Base-by-base conservation (phyloP, 2,888 invertebrate genomes). In the Melitaea athalia region DNA sequence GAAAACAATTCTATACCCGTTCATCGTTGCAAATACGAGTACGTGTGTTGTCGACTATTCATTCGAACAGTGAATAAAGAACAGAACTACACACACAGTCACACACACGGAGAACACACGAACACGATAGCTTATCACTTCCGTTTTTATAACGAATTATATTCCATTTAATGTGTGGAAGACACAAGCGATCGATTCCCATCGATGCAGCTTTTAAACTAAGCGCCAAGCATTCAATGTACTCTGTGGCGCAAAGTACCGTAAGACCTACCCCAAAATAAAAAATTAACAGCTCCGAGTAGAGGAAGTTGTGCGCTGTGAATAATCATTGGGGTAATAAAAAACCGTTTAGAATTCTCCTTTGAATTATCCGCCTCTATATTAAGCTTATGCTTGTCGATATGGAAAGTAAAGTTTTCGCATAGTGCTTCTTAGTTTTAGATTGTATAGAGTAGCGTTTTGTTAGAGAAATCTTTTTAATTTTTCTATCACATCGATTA, bases 291-390 rank as follows among this genome's bases (percentile, higher is more conserved):
- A 43, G 31, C 53, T 42, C 49, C 62, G n/a, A 66, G 71, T 73
- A 76, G 75, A 76, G 76, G 76, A 76, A 62, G 76, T 73, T 64
- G 67, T 67, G 63, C 67, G 75, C 45, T 63, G 68, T 68, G 76
- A 74, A 76, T 75, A 71, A 70, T 72, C 72, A 71, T 72, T 50
- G 17, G 49, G 50, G 47, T 65, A 62, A 62, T 67, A 61, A 67
- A 68, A 64, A 66, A 65, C 67, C 53, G 67, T 53, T 63, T 64
- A 61, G 67, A 69, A 57, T 64, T 59, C 59, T 59, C 52, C 67
- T 73, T 70, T 69, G 69, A 69, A 42, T 68, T 65, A 65, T 64
- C 69, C 47, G 62, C 52, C 59, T 31, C 50, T 59, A 61, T 60
- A 62, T 63, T 60, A 67, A 62, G 62, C 59, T 64, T 66, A 66